Conservation (phyloP, 1,140 invertebrate genomes). For the Cylas formicarius region DNA sequence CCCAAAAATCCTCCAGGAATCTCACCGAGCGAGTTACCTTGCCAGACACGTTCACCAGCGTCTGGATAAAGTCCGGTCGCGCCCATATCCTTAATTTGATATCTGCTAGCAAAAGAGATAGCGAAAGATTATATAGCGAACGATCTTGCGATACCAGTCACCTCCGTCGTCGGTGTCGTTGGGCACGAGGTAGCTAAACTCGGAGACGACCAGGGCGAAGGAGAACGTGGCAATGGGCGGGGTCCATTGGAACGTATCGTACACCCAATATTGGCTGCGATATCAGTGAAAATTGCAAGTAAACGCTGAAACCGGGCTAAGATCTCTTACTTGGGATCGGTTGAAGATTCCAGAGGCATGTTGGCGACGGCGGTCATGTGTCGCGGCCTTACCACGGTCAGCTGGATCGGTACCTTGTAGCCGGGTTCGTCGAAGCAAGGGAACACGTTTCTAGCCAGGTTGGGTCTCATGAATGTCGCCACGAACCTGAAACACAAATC, state of each 20-base stretch:
- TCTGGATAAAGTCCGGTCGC: constrained; percentile 57
- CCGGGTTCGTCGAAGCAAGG: constrained; percentile 90
- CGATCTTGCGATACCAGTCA: constrained; percentile 6
- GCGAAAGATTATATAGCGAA: neutral
- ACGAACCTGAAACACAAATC: constrained; percentile 35
- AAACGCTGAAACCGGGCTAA: neutral
- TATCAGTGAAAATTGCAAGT: constrained; percentile 11
- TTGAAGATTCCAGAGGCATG: constrained; percentile 48
- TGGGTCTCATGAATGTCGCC: constrained; percentile 72
- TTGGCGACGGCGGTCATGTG: constrained; percentile 57
- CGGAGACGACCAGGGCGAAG: constrained; percentile 72
- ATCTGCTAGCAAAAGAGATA: constrained; percentile 24
- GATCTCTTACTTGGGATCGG: constrained; percentile 14
- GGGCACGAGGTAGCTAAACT: constrained; percentile 46
- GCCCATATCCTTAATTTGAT: constrained; percentile 56
- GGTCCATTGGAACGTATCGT: constrained; percentile 63
- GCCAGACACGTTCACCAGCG: constrained; percentile 54
- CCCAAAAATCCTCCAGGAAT: constrained; percentile 64
- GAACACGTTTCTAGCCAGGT: constrained; percentile 76
- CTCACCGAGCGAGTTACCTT: constrained; percentile 57
- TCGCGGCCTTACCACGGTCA: constrained; percentile 55
- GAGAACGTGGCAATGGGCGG: constrained; percentile 80
- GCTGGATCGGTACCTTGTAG: constrained; percentile 66
- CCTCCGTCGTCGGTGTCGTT: constrained; percentile 19
- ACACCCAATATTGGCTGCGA: constrained; percentile 45